Conservation (phyloP, 2,113 vertebrate species). For the Ctenodactylus gundi region DNA sequence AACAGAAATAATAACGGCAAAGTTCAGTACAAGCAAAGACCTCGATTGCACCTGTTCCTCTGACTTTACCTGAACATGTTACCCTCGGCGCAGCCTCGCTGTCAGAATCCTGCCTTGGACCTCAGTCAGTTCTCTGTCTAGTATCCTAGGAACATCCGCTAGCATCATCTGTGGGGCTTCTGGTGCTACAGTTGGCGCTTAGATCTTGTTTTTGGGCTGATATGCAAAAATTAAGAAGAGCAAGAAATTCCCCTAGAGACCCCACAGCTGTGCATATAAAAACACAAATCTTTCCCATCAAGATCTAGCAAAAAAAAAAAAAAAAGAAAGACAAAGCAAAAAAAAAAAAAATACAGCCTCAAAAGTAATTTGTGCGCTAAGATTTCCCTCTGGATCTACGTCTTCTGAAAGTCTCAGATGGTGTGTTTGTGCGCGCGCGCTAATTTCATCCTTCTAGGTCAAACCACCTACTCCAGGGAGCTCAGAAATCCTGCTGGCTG, state of each 20-base stretch:
- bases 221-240: constrained; percentile 69
- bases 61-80: background rate
- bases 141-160: constrained; percentile 31
- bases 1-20: background rate
- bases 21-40: background rate
- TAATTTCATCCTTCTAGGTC: constrained; percentile 62
- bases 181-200: constrained; percentile 22
- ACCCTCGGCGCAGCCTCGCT: background rate
- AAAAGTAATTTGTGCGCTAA: constrained; percentile 61
- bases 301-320: background rate
- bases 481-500: constrained; percentile 43
- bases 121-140: constrained; percentile 38
- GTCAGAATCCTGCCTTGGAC: background rate
- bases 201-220: constrained; percentile 64
- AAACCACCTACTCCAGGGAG: constrained; percentile 7
- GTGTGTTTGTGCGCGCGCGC: background rate
- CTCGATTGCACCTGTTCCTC: background rate
- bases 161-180: background rate
- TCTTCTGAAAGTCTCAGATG: constrained; percentile 59
- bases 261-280: constrained; percentile 69
- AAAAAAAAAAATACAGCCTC: no score
- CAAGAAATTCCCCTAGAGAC: constrained; percentile 63
- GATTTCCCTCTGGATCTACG: constrained; percentile 49
- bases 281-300: constrained; percentile 57
- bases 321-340: background rate